These are phyloP conservation scores for Montipora foliosa DNA, from an alignment of 64 coral and sea anemone species.

Conservation along the genomic window DNA sequence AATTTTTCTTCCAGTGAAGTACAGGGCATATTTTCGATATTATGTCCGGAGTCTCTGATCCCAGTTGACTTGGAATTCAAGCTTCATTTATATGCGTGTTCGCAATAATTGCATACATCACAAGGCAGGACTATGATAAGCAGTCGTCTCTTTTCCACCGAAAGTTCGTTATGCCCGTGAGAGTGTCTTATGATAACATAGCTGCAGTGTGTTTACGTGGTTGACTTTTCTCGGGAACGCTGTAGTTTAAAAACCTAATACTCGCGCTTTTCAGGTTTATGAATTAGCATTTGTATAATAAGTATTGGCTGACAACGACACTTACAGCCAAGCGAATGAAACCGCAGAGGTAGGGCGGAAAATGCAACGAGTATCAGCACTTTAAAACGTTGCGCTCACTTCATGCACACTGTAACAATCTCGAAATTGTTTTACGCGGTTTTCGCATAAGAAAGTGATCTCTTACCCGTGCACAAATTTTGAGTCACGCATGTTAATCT, in stretches of 20 bases:
- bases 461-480: not conserved
- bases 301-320: slow-evolving; percentile 28
- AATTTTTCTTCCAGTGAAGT: not conserved
- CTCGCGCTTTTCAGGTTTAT: not conserved
- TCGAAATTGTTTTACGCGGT: not conserved
- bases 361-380: not conserved
- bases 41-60: slow-evolving; percentile 6
- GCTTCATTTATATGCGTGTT: slow-evolving; percentile 30
- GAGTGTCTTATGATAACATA: too few species aligned
- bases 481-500: not conserved
- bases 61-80: slow-evolving; percentile 45
- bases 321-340: slow-evolving; percentile 65
- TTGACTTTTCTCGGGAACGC: not conserved
- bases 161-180: too few species aligned
- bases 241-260: not conserved
- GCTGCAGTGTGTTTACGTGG: not conserved
- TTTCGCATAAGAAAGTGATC: not conserved
- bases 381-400: not conserved
- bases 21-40: not conserved
- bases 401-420: not conserved
- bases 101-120: slow-evolving; percentile 64
- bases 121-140: slow-evolving; percentile 60
- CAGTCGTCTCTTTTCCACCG: not conserved
- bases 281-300: slow-evolving; percentile 61
- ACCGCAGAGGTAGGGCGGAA: not conserved